These are phyloP conservation scores for Rhabdornis inornatus DNA, from an alignment of 2,113 vertebrate species.

Conservation along the genomic window DNA sequence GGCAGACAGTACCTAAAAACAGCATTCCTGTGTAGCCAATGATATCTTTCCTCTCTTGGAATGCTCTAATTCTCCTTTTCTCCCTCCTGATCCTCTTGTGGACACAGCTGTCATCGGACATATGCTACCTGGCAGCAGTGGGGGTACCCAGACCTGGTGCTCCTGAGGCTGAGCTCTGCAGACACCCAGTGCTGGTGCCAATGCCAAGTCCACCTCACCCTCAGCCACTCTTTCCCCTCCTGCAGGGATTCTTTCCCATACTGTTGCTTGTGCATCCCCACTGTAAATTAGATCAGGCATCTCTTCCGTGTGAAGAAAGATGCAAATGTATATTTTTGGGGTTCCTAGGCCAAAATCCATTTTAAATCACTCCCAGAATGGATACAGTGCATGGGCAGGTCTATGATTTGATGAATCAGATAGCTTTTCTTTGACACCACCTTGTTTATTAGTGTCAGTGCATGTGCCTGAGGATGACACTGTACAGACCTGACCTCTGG, in stretches of 20 bases:
- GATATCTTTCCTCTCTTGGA: not conserved
- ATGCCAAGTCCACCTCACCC: not conserved
- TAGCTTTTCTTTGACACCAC: not conserved
- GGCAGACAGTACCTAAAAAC: not conserved
- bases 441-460: not conserved
- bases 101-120: not conserved
- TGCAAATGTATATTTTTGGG: not conserved
- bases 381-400: not conserved
- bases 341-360: not conserved
- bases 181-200: not conserved
- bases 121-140: not conserved
- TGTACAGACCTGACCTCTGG: not conserved
- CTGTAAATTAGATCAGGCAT: not conserved
- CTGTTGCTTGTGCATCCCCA: rapidly evolving
- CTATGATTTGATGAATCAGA: not conserved
- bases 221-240: not conserved
- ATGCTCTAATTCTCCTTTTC: not conserved
- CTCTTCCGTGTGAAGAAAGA: not conserved
- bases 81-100: not conserved
- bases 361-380: not conserved
- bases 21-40: not conserved
- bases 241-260: not conserved
- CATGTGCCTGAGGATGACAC: not conserved
- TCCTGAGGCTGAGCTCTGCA: not conserved
- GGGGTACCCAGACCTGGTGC: not conserved